Evolutionary conservation across 53 echinoderm and acorn worm species (phyloP).

Genomic region (Henricia sp.): DNA sequence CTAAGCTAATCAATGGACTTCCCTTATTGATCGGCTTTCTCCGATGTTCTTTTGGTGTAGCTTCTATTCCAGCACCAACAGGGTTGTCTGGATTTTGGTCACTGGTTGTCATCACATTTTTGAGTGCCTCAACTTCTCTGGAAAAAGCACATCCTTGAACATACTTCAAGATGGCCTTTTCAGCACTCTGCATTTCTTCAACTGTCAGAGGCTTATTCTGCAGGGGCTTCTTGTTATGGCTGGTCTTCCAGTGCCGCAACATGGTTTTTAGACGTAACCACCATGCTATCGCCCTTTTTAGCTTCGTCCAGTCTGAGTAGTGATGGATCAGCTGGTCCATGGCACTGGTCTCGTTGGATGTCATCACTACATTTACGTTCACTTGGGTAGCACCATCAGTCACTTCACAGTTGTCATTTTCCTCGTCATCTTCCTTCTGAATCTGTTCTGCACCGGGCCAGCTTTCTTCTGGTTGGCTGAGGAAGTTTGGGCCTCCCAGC

Average conservation of each 20-base stretch:
- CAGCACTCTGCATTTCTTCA: slow-evolving; percentile 38
- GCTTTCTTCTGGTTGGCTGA: slow-evolving; percentile 1
- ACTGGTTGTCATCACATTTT: slow-evolving; percentile 1
- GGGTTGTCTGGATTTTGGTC: not conserved
- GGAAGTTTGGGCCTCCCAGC: slow-evolving; percentile 58
- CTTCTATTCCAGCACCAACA: not conserved
- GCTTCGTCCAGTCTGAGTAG: slow-evolving; percentile 49
- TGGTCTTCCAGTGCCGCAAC: too few relatives aligned
- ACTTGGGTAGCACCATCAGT: slow-evolving; percentile 4
- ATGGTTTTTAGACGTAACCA: slow-evolving; percentile 57
- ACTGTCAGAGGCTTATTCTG: slow-evolving; percentile 13
- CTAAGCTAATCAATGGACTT: slow-evolving; percentile 18
- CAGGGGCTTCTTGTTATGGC: not conserved
- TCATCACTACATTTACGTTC: slow-evolving; percentile 19
- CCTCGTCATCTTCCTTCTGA: not conserved
- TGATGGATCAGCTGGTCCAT: slow-evolving; percentile 29
- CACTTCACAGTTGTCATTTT: not conserved
- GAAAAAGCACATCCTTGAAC: slow-evolving; percentile 14
- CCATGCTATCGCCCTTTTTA: slow-evolving; percentile 64
- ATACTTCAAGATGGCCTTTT: slow-evolving; percentile 44
- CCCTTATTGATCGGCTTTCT: not conserved
- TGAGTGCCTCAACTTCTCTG: slow-evolving; percentile 18
- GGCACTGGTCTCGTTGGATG: not conserved
- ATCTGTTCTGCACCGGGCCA: slow-evolving; percentile 14
- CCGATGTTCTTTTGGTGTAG: not conserved